These are phyloP conservation scores for Barnardius zonarius DNA, from an alignment of 2,113 vertebrate genomes.

Conservation along the genomic window DNA sequence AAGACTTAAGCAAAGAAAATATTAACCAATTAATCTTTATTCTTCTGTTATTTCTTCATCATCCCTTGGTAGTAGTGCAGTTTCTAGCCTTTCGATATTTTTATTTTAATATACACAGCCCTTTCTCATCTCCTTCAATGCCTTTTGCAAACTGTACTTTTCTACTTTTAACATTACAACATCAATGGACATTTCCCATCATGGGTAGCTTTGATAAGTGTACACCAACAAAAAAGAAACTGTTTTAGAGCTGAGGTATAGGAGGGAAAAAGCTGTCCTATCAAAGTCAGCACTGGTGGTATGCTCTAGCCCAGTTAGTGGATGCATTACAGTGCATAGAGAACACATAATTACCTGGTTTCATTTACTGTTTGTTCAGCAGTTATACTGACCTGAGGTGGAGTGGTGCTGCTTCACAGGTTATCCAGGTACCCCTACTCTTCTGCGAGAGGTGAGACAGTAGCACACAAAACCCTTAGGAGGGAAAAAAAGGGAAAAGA, in stretches of 20 bases:
- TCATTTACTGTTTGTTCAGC: background rate
- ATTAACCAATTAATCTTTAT: background rate
- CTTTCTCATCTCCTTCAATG: background rate
- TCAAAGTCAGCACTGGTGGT: background rate
- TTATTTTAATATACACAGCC: background rate
- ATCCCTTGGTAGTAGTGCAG: background rate
- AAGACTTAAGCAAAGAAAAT: background rate
- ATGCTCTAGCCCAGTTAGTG: background rate
- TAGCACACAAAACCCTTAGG: background rate
- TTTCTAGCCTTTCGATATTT: background rate
- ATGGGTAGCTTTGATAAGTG: background rate
- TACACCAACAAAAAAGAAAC: background rate
- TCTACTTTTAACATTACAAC: background rate
- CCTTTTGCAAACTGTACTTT: background rate
- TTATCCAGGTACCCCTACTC: background rate
- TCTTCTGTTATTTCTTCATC: background rate
- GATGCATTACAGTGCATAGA: background rate
- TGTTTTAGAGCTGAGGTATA: background rate
- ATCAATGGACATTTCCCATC: background rate
- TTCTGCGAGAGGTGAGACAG: background rate
- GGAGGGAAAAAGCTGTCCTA: background rate
- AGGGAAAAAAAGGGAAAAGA: no score
- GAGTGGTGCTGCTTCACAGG: background rate
- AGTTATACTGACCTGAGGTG: background rate
- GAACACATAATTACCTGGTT: background rate